phyloP scores from a whole-genome alignment of 2,797 vertebrate genomes.

The Amblyraja radiata region DNA sequence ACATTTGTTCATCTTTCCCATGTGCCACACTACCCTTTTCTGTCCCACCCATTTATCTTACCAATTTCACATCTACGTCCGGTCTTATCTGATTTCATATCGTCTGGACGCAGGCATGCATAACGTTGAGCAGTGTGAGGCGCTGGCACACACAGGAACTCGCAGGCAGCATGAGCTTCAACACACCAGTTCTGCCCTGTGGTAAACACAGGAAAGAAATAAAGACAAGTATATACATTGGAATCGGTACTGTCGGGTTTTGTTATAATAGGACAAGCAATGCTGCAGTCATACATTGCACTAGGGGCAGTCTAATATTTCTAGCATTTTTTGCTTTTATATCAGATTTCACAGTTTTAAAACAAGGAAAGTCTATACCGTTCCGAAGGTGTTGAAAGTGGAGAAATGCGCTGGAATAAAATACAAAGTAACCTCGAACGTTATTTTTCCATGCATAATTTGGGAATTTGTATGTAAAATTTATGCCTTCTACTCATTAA shows the following conservation, averaged over 20 bases:
- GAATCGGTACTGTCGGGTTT: not conserved
- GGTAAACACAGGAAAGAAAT: not conserved
- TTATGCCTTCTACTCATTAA: no score
- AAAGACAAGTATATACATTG: not conserved
- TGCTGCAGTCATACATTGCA: not conserved
- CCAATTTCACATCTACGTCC: not conserved
- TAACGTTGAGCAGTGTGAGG: slow-evolving; percentile 40
- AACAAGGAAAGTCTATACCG: not conserved
- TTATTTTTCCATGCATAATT: not conserved
- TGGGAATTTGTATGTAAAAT: no score
- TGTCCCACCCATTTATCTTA: not conserved
- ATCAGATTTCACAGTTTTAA: not conserved
- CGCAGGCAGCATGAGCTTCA: slow-evolving; percentile 38
- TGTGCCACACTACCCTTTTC: not conserved
- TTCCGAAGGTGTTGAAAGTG: not conserved
- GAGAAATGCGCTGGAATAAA: not conserved
- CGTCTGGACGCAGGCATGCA: not conserved
- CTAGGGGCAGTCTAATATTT: not conserved
- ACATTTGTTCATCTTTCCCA: no score
- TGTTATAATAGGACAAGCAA: no score
- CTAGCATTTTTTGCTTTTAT: not conserved
- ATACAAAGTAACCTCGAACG: not conserved
- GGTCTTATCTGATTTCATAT: not conserved
- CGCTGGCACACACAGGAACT: slow-evolving; percentile 43
- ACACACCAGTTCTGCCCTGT: slow-evolving; percentile 44